phyloP scores from a whole-genome alignment of 2,113 vertebrate genomes.

The Heterotilapia buettikoferi region DNA sequence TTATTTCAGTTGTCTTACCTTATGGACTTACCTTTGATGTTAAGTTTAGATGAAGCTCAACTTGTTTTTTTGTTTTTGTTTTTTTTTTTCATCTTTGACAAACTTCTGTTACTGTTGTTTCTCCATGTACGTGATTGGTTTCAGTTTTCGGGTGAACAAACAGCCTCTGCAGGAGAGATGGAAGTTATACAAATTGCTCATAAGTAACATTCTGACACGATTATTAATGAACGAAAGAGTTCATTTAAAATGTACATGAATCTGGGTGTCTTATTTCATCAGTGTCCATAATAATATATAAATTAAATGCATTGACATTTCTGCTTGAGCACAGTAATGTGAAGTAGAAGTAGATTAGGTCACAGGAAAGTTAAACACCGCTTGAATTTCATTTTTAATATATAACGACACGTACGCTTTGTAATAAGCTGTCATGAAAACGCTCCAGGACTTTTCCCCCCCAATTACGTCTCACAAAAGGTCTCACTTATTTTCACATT shows the following conservation, averaged over 20 bases:
- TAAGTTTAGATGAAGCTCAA: not conserved
- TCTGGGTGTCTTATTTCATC: constrained; percentile 13
- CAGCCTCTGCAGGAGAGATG: not conserved
- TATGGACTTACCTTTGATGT: not conserved
- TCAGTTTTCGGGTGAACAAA: not conserved
- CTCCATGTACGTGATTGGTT: not conserved
- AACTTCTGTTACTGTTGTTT: not conserved
- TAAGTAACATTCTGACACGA: not conserved
- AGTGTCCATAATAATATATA: not conserved
- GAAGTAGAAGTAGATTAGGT: constrained; percentile 28
- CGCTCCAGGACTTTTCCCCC: not conserved
- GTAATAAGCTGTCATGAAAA: not conserved
- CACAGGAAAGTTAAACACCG: not conserved
- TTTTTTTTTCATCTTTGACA: not conserved
- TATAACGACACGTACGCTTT: not conserved
- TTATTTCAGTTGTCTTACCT: not conserved
- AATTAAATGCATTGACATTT: not conserved
- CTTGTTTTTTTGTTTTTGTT: not conserved
- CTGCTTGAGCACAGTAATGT: not conserved
- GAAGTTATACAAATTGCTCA: not conserved
- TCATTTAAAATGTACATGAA: not conserved
- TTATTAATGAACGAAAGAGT: constrained; percentile 23
- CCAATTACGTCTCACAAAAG: not conserved
- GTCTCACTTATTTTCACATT: not conserved
- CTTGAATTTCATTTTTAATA: not conserved